Evolutionary conservation across 2,888 invertebrate genomes (phyloP).

Genomic region (Anoplius nigerrimus): DNA sequence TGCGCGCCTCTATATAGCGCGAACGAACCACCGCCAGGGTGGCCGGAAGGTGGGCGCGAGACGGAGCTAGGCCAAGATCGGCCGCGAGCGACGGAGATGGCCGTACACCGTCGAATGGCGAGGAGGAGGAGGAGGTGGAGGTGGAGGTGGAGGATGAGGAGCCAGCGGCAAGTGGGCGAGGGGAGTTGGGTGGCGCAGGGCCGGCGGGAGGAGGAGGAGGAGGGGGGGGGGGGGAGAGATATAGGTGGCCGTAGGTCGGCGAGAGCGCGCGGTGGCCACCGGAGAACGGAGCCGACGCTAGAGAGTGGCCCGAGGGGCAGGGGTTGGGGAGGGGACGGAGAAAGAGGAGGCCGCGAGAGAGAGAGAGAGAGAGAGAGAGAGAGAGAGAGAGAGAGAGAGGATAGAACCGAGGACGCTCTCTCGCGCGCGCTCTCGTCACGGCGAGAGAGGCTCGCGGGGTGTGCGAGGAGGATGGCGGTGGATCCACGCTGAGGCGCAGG

Average conservation of each 20-base stretch:
- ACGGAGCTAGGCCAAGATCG: background rate
- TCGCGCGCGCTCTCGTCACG: no score
- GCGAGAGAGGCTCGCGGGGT: conserved; percentile 12
- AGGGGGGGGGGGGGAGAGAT: conserved; percentile 22
- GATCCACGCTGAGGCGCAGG: conserved; percentile 11
- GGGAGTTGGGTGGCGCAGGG: no score
- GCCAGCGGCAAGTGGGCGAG: no score
- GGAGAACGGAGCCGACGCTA: conserved; percentile 38
- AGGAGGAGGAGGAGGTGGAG: conserved; percentile 28
- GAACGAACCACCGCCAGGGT: conserved; percentile 22
- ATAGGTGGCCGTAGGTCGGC: conserved; percentile 27
- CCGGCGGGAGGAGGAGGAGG: conserved; percentile 17
- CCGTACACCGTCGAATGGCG: no score
- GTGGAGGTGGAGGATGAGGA: conserved; percentile 26
- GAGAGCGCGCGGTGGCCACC: conserved; percentile 36
- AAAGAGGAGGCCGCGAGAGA: no score
- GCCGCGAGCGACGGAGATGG: no score
- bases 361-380: conserved; percentile 24
- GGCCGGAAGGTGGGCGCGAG: conserved; percentile 17
- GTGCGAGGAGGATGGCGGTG: background rate
- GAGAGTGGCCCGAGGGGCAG: conserved; percentile 25
- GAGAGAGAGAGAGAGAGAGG: conserved; percentile 8
- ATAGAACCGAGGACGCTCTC: background rate
- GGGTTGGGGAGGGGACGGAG: conserved; percentile 25
- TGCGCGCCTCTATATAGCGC: conserved; percentile 23